Base-by-base conservation (phyloP, 2,113 vertebrate species). In the Patagioenas fasciata region DNA sequence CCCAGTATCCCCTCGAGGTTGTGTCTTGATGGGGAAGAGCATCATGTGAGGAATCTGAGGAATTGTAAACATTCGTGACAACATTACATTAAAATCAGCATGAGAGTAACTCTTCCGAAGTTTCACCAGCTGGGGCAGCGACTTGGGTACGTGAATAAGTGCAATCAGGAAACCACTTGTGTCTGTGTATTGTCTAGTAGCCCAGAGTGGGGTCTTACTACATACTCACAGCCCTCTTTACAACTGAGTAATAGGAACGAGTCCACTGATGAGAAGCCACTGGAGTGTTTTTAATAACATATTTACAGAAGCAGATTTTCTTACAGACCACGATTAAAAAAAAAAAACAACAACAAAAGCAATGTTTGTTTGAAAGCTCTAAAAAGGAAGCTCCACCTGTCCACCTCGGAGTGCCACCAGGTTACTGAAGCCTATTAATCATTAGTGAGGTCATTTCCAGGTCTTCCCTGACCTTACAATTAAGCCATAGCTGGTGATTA, bases 381-480 rank as follows among this genome's bases (percentile, higher is more conserved):
- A 8, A 4, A 92, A 72, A 95, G 94, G 95, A 96, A 94, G 82
- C 93, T 95, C 95, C 95, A 96, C 94, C 96, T 96, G 84, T 74
- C 86, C 71, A 92, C 64, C 60, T 90, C 13, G 6, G 79, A 93
- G 85, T 23, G 51, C 48, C 69, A 87, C 16, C 65, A 77, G 44
- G 57, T 92, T 95, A 91, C 54, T 56, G 32, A 96, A 79, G 28
- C 18, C 75, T 36, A 73, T 97, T 90, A 96, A 95, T 92, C 77
- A 96, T 89, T 67, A 95, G 23, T 32, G 15, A 95, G 78, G 88
- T 93, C 58, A 95, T 66, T 93, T 94, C 91, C 80, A 93, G 73
- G 89, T 89, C 87, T 95, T 90, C 21, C 60, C 75, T 96, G 60
- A 89, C 89, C 83, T 96, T 97, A 96, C 96, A 97, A 97, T 96